These are phyloP conservation scores for Ashinkailepas kermadecensis DNA, from an alignment of 2,888 invertebrate species.

Conservation along the genomic window DNA sequence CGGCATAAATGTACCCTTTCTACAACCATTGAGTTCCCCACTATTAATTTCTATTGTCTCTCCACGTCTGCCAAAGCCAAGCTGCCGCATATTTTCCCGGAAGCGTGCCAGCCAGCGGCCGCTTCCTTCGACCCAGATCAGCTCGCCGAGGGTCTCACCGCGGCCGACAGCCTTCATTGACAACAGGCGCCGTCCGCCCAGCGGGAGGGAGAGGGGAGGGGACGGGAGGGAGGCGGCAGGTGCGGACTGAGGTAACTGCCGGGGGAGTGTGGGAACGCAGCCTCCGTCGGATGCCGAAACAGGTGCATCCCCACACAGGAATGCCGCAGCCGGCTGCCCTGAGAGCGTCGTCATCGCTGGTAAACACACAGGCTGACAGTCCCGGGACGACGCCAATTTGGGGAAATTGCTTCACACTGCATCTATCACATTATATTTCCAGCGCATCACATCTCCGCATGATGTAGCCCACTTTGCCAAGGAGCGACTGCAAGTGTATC, in stretches of 20 bases:
- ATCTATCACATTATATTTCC: too few relatives aligned
- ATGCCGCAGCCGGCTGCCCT: not conserved
- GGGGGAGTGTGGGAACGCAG: not conserved
- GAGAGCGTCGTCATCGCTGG: not conserved
- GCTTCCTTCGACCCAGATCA: not conserved
- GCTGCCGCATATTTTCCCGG: not conserved
- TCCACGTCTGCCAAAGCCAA: too few relatives aligned
- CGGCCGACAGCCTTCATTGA: too few relatives aligned
- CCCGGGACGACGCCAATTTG: not conserved
- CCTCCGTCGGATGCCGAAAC: not conserved
- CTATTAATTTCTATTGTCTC: too few relatives aligned
- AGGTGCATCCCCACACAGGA: not conserved
- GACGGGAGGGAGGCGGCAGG: not conserved
- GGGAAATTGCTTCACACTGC: not conserved
- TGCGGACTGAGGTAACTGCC: not conserved
- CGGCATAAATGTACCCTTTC: too few relatives aligned
- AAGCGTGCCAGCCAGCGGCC: not conserved
- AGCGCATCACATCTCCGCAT: too few relatives aligned
- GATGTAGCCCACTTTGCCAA: too few relatives aligned
- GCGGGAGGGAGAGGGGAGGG: not conserved
- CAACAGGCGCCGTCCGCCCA: not conserved
- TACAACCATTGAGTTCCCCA: too few relatives aligned
- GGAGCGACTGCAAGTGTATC: too few relatives aligned
- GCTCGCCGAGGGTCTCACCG: not conserved
- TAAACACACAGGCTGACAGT: not conserved